A percentile compares a stretch with the other conserved stretches of the same genome.
Conservation (phyloP, 2,113 vertebrate species). For the Cryptotis parvus region DNA sequence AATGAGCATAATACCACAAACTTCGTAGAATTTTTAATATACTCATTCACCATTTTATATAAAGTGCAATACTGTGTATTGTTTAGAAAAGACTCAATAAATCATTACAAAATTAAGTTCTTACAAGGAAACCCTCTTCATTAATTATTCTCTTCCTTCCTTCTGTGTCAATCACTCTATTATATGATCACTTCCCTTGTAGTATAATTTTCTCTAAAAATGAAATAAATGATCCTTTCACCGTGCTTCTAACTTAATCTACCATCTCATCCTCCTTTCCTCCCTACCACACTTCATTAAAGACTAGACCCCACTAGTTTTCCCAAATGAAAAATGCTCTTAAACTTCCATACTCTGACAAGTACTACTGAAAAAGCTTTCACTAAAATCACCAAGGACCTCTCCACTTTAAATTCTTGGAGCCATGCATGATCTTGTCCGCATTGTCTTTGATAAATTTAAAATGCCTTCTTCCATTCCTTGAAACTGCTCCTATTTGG, state of each 20-base stretch:
- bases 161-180: not conserved
- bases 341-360: not conserved
- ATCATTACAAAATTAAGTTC: slow-evolving; percentile 19
- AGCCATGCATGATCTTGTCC: not conserved
- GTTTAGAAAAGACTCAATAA: not conserved
- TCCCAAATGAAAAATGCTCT: not conserved
- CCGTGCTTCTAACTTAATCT: not conserved
- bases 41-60: not conserved
- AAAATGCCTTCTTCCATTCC: not conserved
- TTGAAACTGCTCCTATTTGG: not conserved
- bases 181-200: not conserved
- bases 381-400: not conserved
- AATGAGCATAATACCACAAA: not conserved
- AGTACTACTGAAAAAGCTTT: not conserved
- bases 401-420: not conserved
- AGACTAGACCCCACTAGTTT: not conserved
- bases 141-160: not conserved
- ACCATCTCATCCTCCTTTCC: not conserved
- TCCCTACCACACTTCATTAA: not conserved
- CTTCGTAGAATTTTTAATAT: not conserved
- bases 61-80: not conserved
- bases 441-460: not conserved
- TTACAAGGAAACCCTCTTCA: not conserved
- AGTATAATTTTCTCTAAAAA: not conserved
- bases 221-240: slow-evolving; percentile 10